phyloP scores from a whole-genome alignment of 1,140 invertebrate species.

The Brachionus rotundiformis region DNA sequence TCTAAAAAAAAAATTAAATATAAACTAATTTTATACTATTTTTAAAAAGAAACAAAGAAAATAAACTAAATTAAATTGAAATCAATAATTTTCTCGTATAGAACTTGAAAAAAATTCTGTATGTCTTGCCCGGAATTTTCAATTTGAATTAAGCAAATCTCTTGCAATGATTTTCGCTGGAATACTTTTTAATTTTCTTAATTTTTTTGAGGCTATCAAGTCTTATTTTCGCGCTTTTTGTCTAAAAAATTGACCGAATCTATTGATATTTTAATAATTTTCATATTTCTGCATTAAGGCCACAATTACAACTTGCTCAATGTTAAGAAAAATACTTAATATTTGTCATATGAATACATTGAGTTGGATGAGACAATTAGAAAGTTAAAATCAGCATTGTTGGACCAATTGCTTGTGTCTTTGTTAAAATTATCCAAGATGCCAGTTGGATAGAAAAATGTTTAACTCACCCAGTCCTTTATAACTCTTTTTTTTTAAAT shows the following conservation, averaged over 20 bases:
- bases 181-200: conserved; percentile 2
- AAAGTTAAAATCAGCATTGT: not conserved
- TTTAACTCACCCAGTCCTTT: no score
- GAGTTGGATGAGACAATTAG: not conserved
- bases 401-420: not conserved
- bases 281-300: no score
- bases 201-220: not conserved
- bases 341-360: not conserved
- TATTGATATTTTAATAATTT: not conserved
- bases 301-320: not conserved
- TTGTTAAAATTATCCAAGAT: not conserved
- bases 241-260: not conserved
- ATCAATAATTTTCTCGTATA: not conserved
- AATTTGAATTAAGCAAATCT: conserved; percentile 1
- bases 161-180: not conserved
- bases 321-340: not conserved
- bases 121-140: not conserved
- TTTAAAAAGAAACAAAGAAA: conserved; percentile 1
- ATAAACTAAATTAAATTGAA: conserved; percentile 1
- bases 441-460: no score
- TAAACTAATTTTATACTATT: conserved; percentile 1
- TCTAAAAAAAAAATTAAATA: not conserved
- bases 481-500: not conserved
- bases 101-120: not conserved
- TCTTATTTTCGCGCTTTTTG: not conserved